phyloP scores from a whole-genome alignment of 2,113 vertebrate genomes.

The Dendrocopos noguchii region DNA sequence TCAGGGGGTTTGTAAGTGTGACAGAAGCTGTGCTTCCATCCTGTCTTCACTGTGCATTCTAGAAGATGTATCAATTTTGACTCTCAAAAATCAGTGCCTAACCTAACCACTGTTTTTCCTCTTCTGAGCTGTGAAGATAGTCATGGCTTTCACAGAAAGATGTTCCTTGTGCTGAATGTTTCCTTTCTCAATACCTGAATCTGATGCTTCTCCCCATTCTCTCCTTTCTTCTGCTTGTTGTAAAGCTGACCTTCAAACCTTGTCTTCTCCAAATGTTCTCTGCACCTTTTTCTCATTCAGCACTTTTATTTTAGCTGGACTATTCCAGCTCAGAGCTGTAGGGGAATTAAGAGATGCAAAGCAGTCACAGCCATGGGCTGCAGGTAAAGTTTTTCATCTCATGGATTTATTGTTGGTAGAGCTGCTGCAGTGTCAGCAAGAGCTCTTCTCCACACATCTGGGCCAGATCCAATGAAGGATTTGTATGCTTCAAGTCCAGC shows the following conservation, averaged over 20 bases:
- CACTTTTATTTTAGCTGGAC: slow-evolving; percentile 78
- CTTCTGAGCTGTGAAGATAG: not conserved
- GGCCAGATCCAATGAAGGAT: slow-evolving; percentile 66
- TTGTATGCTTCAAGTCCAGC: slow-evolving; percentile 7
- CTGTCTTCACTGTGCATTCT: not conserved
- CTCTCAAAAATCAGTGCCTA: not conserved
- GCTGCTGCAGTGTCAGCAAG: slow-evolving; percentile 59
- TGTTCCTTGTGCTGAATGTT: slow-evolving; percentile 16
- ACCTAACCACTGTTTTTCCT: slow-evolving; percentile 6
- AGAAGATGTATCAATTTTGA: not conserved
- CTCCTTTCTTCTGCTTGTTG: slow-evolving; percentile 70
- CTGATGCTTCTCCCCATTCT: slow-evolving; percentile 73
- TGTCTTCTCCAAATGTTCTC: slow-evolving; percentile 76
- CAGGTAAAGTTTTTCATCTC: slow-evolving; percentile 78
- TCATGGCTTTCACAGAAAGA: not conserved
- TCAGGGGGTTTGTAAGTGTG: not conserved
- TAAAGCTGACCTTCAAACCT: slow-evolving; percentile 69
- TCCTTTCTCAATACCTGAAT: slow-evolving; percentile 53
- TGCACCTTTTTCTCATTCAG: slow-evolving; percentile 77
- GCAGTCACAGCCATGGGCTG: slow-evolving; percentile 74
- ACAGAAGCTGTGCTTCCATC: not conserved
- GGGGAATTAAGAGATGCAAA: slow-evolving; percentile 80
- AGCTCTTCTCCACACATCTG: slow-evolving; percentile 27
- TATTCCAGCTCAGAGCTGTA: slow-evolving; percentile 79
- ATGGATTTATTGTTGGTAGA: slow-evolving; percentile 61